Conservation (phyloP, 1,140 invertebrate species). For the Reticulitermes speratus region DNA sequence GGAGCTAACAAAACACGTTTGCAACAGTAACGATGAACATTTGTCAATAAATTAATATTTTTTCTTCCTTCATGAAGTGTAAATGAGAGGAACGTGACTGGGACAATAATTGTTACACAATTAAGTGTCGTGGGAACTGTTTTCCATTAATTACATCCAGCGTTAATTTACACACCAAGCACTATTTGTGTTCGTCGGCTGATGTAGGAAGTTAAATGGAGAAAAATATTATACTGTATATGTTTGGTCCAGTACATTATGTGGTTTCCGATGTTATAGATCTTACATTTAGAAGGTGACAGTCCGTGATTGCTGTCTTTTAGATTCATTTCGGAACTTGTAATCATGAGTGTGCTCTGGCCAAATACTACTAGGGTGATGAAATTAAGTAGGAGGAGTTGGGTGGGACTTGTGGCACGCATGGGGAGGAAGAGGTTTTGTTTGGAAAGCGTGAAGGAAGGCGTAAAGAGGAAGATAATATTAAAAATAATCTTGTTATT, state of each 20-base stretch:
- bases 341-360: no score
- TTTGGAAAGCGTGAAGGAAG: no score
- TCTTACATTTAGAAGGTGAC: no score
- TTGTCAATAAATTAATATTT: not conserved
- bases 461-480: no score
- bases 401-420: no score
- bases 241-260: not conserved
- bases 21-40: not conserved
- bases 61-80: not conserved
- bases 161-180: not conserved
- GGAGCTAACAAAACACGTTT: not conserved
- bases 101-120: not conserved
- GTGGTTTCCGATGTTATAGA: not conserved
- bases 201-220: not conserved
- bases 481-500: no score
- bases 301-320: no score
- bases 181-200: not conserved
- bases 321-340: no score
- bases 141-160: not conserved
- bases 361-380: no score
- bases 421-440: no score
- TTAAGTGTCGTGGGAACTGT: not conserved
- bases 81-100: not conserved
- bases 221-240: not conserved
- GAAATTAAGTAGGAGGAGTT: no score